Evolutionary conservation across 2,888 invertebrate genomes (phyloP).

Genomic region (Scrobipalpa atriplicella): DNA sequence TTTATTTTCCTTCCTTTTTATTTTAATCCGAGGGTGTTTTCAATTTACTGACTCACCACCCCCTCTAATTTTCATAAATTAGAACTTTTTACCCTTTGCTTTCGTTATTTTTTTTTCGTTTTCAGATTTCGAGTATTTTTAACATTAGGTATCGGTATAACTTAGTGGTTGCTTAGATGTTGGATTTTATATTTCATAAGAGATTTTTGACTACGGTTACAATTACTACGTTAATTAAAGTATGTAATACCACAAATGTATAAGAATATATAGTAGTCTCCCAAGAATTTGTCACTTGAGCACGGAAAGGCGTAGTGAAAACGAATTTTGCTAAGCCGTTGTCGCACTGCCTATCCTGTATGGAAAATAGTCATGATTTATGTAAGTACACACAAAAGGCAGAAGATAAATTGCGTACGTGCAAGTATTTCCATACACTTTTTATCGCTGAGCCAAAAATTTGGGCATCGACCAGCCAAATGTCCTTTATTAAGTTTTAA

Average conservation of each 20-base stretch:
- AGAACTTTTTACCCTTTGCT: slow-evolving; percentile 16
- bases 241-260: too few relatives aligned
- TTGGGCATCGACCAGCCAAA: background rate
- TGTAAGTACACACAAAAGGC: too few relatives aligned
- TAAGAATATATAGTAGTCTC: too few relatives aligned
- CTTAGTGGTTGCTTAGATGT: background rate
- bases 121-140: background rate
- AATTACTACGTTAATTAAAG: too few relatives aligned
- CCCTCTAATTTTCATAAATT: slow-evolving; percentile 23
- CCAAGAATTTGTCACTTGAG: too few relatives aligned
- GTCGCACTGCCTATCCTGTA: background rate
- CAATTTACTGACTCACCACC: slow-evolving; percentile 24
- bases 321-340: too few relatives aligned
- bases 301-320: too few relatives aligned
- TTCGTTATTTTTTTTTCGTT: background rate
- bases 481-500: slow-evolving; percentile 11
- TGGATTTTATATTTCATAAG: too few relatives aligned
- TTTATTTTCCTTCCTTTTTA: slow-evolving; percentile 14
- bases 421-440: background rate
- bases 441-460: background rate
- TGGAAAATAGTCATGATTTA: too few relatives aligned
- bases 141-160: background rate
- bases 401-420: background rate
- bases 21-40: slow-evolving; percentile 24
- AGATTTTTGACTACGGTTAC: too few relatives aligned